phyloP scores from a whole-genome alignment of 1,140 invertebrate species.

The Cherax destructor region DNA sequence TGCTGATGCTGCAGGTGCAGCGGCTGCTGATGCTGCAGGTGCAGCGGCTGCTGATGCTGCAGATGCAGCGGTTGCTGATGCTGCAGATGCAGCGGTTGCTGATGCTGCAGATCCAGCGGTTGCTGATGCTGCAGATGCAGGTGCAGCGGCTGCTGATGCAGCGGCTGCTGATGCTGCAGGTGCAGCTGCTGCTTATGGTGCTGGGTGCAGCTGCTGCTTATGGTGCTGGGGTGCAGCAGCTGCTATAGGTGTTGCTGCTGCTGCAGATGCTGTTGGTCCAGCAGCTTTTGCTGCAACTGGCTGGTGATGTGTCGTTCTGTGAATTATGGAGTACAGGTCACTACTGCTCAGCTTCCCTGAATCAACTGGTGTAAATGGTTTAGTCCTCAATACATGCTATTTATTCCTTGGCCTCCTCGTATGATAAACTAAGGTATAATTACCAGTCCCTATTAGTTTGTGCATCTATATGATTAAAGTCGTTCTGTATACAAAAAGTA shows the following conservation, averaged over 20 bases:
- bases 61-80: neutral
- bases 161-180: neutral
- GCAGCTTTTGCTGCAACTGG: neutral
- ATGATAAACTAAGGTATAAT: too few relatives aligned
- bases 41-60: neutral
- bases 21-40: neutral
- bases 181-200: neutral
- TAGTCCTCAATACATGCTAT: too few relatives aligned
- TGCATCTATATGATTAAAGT: too few relatives aligned
- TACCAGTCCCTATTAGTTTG: too few relatives aligned
- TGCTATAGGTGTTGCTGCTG: neutral
- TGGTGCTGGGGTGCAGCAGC: neutral
- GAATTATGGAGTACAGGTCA: too few relatives aligned
- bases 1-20: neutral
- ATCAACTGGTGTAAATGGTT: too few relatives aligned
- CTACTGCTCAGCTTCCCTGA: too few relatives aligned
- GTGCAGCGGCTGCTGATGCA: too few relatives aligned
- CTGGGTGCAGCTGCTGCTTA: too few relatives aligned
- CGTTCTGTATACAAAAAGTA: too few relatives aligned
- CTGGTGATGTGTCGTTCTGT: neutral
- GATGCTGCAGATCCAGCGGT: neutral
- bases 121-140: neutral
- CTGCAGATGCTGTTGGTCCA: neutral
- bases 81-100: neutral
- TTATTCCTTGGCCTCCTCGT: too few relatives aligned